Percentiles rank a stretch among this genome's conserved stretches.
Conservation (phyloP, 2,113 vertebrate genomes). For the Macheiramphus alcinus region DNA sequence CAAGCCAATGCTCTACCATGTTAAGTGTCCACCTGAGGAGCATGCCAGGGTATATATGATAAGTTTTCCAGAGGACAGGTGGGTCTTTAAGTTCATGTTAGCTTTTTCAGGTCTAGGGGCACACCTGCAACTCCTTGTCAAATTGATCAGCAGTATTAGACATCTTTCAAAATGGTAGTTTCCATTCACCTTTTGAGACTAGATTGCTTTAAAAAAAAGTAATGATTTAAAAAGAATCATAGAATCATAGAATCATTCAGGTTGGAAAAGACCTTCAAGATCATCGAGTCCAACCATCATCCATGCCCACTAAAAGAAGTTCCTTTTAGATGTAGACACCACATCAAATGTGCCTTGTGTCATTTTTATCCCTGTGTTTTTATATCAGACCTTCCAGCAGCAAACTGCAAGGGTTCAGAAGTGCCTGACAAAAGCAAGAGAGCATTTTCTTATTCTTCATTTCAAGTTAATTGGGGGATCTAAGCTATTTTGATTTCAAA, state of each 20-base stretch:
- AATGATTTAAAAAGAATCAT: constrained; percentile 36
- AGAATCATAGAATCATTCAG: background rate
- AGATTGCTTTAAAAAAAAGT: constrained; percentile 9
- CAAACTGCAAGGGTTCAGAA: constrained; percentile 40
- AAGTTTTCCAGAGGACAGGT: background rate
- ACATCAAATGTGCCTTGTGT: background rate
- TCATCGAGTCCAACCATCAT: too few species aligned
- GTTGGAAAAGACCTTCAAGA: too few species aligned
- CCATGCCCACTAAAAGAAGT: background rate
- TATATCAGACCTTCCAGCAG: constrained; percentile 1
- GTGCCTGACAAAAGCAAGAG: background rate
- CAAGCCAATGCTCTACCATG: background rate
- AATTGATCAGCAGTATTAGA: constrained; percentile 18
- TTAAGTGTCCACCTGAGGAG: background rate
- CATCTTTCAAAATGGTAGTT: background rate
- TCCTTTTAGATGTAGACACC: constrained; percentile 14
- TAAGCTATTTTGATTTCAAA: background rate
- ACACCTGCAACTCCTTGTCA: constrained; percentile 17
- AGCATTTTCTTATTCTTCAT: background rate
- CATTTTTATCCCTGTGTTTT: constrained; percentile 16
- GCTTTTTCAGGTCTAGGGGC: background rate
- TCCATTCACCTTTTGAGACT: constrained; percentile 14
- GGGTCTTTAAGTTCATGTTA: background rate
- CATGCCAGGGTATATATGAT: background rate
- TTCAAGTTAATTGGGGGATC: background rate